Evolutionary conservation across 2,888 invertebrate genomes (phyloP), one percentile per base, ranked within the genome.

Genomic region (Melieria crassipennis): DNA sequence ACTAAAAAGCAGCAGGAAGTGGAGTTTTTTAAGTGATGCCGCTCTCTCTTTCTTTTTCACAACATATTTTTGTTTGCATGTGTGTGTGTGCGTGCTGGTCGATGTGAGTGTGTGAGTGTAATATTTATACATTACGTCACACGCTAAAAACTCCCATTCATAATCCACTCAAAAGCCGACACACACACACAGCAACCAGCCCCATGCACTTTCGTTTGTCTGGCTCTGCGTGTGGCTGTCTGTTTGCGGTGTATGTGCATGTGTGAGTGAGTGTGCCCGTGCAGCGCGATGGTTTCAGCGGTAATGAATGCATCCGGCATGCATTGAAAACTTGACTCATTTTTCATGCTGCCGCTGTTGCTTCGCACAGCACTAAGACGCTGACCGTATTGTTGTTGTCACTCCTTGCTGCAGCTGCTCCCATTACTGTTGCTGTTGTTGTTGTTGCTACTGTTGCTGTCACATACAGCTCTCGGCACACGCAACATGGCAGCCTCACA

Each of bases 321-420:
- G 62, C 68, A 67, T 67, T 67, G 67, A 67, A 67, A 67, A 67
- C 67, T 67, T 67, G 67, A 60, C 67, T 67, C 67, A 67, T 67
- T 48, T 67, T 67, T 67, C 60, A 67, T 67, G 60, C 52, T n/a
- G 30, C 30, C 30, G 30, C 30, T 30, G 30, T 30, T 30, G 30
- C 30, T 30, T 30, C 3, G 30, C 58, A 56, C 52, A 63, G 47
- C 69, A 47, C 45, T 61, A 42, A 61, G 43, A 61, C 61, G 45
- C 46, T 61, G 61, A 61, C 61, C 61, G 42, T 61, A 45, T 57
- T 61, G 61, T 61, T 52, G 9, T 52, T 52, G 10, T 1, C 13
- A 13, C 13, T 52, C n/a, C 52, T 11, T 10, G 2, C 2, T 11
- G 3, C 7, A 50, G 7, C 7, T 50, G 11, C 50, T 9, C 50